phyloP scores from a whole-genome alignment of 2,113 vertebrate genomes.

The Psilopogon haemacephalus region DNA sequence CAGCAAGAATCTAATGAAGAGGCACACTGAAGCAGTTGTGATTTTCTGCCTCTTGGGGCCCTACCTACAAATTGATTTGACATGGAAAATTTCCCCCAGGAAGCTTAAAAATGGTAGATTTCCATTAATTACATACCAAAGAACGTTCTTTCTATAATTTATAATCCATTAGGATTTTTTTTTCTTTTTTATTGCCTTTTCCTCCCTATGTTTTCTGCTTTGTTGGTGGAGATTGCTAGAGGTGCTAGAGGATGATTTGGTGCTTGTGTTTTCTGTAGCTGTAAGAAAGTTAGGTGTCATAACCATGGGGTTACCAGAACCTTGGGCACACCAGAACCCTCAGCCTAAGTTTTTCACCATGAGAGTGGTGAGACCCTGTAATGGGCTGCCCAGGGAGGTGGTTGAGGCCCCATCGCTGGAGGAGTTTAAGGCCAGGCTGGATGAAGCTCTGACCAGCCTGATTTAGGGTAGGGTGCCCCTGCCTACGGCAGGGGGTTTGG shows the following conservation, averaged over 20 bases:
- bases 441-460: no score
- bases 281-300: neutral
- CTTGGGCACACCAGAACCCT: neutral
- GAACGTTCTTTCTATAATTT: slow-evolving; percentile 73
- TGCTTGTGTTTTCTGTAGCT: neutral
- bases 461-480: no score
- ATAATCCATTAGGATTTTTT: slow-evolving; percentile 64
- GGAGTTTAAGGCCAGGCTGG: no score
- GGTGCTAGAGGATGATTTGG: neutral
- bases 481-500: no score
- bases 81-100: slow-evolving; percentile 76
- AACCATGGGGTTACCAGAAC: neutral
- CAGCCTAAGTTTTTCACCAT: no score
- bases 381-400: no score
- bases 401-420: no score
- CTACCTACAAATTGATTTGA: slow-evolving; percentile 81
- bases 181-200: neutral
- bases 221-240: neutral
- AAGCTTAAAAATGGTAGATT: slow-evolving; percentile 78
- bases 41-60: slow-evolving; percentile 69
- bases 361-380: no score
- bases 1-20: slow-evolving; percentile 64
- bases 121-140: slow-evolving; percentile 81
- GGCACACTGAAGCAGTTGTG: slow-evolving; percentile 55
- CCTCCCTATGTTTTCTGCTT: neutral